phyloP scores from a whole-genome alignment of 2,888 invertebrate species.

The Vanessa cardui region DNA sequence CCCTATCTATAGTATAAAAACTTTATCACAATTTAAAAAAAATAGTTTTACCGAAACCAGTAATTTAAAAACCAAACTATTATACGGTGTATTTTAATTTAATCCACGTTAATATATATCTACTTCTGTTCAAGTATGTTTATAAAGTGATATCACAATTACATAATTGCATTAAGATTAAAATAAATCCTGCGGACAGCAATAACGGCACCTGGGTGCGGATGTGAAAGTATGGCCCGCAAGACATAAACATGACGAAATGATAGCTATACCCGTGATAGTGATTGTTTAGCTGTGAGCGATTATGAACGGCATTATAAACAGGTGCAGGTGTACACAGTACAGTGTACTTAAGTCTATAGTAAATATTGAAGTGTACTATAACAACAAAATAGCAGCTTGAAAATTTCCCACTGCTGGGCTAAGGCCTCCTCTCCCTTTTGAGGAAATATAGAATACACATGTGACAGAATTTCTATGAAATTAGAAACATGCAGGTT shows the following conservation, averaged over 20 bases:
- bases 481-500: no score
- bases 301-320: slow-evolving; percentile 30
- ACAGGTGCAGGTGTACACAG: slow-evolving; percentile 27
- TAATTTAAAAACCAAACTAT: no score
- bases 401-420: no score
- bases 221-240: slow-evolving; percentile 48
- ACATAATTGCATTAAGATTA: slow-evolving; percentile 45
- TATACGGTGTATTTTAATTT: no score
- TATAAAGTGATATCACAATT: slow-evolving; percentile 35
- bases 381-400: no score
- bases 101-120: neutral
- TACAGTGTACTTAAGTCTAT: slow-evolving; percentile 24
- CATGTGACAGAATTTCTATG: no score
- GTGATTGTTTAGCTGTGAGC: slow-evolving; percentile 36
- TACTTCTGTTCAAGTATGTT: slow-evolving; percentile 18
- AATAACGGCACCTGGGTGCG: slow-evolving; percentile 46
- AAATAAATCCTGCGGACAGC: slow-evolving; percentile 46
- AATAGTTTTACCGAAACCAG: no score
- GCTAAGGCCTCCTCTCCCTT: no score
- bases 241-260: slow-evolving; percentile 41
- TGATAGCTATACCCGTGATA: slow-evolving; percentile 37
- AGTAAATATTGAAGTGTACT: slow-evolving; percentile 34
- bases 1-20: no score
- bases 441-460: no score
- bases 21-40: no score